A percentile compares a stretch with the other conserved stretches of the same genome.
Evolutionary conservation across 2,888 invertebrate species (phyloP).

Genomic region (Eupithecia exiguata): DNA sequence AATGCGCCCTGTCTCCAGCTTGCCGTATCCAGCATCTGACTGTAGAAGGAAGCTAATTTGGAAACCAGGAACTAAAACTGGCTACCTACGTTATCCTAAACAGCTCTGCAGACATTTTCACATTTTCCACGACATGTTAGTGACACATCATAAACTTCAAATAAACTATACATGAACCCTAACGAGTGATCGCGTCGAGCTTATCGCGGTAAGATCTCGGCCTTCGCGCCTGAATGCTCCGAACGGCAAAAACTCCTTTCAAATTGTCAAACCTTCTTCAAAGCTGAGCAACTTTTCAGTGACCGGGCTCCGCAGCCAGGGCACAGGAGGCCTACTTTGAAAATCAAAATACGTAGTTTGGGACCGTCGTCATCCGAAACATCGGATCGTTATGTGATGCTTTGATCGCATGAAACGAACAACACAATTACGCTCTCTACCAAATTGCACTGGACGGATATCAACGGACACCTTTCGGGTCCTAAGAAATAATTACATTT

Average conservation of each 20-base stretch:
- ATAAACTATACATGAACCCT: background rate
- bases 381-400: background rate
- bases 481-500: background rate
- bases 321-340: background rate
- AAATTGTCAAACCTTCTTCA: conserved; percentile 18
- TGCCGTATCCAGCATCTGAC: no score
- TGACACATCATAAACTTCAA: background rate
- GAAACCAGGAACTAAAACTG: no score
- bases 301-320: background rate
- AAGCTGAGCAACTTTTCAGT: background rate
- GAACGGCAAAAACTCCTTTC: background rate
- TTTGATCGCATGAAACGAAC: background rate
- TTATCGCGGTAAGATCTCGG: background rate
- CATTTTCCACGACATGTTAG: background rate
- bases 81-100: no score
- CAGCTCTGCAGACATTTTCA: no score
- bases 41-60: no score
- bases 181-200: background rate
- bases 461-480: background rate
- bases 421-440: background rate
- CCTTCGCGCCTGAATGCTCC: background rate
- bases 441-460: no score
- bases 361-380: background rate
- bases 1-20: no score
- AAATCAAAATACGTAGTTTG: background rate